phyloP scores from a whole-genome alignment of 2,888 invertebrate genomes.

The Sphaerophoria taeniata region DNA sequence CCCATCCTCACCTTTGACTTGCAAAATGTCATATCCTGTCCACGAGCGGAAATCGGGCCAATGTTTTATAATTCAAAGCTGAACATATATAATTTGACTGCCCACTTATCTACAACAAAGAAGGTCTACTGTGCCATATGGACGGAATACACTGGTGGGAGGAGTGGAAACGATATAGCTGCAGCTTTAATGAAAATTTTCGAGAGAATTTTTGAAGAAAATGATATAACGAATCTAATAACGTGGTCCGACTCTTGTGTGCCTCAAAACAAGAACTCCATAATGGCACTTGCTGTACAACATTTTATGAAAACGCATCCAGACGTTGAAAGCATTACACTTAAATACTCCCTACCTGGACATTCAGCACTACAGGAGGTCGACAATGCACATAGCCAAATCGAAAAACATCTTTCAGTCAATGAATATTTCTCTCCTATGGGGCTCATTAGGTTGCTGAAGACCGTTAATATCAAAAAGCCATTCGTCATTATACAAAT shows the following conservation, averaged over 20 bases:
- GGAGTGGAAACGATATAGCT: slow-evolving; percentile 13
- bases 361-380: slow-evolving; percentile 46
- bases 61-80: too few relatives aligned
- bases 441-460: slow-evolving; percentile 14
- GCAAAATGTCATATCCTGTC: too few relatives aligned
- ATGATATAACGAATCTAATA: not conserved
- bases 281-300: slow-evolving; percentile 33
- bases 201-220: not conserved
- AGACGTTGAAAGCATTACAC: slow-evolving; percentile 24
- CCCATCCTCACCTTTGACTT: too few relatives aligned
- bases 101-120: not conserved
- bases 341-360: slow-evolving; percentile 45
- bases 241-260: slow-evolving; percentile 15
- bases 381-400: slow-evolving; percentile 78
- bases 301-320: slow-evolving; percentile 37
- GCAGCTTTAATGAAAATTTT: not conserved
- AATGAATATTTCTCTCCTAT: slow-evolving; percentile 51
- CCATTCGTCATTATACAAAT: slow-evolving; percentile 34
- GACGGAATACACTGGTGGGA: slow-evolving; percentile 8
- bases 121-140: slow-evolving; percentile 8
- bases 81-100: too few relatives aligned
- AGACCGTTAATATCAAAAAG: slow-evolving; percentile 18
- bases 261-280: slow-evolving; percentile 48
- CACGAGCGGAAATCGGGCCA: too few relatives aligned
- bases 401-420: slow-evolving; percentile 81